Base-by-base conservation (phyloP, 2,797 vertebrate genomes). In the Schizothorax lantsangensis region DNA sequence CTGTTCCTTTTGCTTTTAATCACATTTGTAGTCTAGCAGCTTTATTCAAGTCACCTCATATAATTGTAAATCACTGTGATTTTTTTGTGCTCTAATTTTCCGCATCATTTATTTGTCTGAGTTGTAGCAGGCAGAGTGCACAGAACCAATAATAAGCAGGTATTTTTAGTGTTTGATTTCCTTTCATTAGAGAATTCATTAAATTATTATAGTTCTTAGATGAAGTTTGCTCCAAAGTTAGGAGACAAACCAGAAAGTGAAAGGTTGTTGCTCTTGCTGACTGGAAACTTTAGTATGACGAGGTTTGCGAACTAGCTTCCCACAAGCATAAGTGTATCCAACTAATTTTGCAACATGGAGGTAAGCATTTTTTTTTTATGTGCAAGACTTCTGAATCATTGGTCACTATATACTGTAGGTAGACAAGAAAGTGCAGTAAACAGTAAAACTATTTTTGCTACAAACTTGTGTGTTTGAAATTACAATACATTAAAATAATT, bases 1-100 rank as follows among this genome's bases (percentile, higher is more conserved):
- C 36, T 79, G 6, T 79, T 79, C n/a, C 47, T 69, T 79, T 84
- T 69, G 74, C 36, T 85, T 85, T 69, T 54, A 79, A 69, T 85
- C n/a, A 79, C 75, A 78, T 68, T 78, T 78, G 33, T 78, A 66
- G 23, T 54, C 23, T 14, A 36, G 57, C 73, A 71, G 84, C 64
- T 79, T 79, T 85, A 79, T 85, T 45, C 64, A 71, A 64, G 45
- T 57, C 75, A 68, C 62, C 47, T 85, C 23, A 5, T 78, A 33
- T 54, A 52, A 64, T 59, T 84, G 82, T 45, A 84, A 66, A 75
- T 36, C 40, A 64, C 71, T n/a, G 40, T 38, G 72, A 84, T 78
- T 72, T 38, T 84, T 49, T 77, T 38, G 40, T 64, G 75, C n/a
- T 30, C 64, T 71, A 79, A 85, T 71, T 85, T 79, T 79, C 84